Evolutionary conservation across 2,888 invertebrate genomes (phyloP), one percentile per base, ranked within the genome.

Genomic region (Seira sanloemensis): DNA sequence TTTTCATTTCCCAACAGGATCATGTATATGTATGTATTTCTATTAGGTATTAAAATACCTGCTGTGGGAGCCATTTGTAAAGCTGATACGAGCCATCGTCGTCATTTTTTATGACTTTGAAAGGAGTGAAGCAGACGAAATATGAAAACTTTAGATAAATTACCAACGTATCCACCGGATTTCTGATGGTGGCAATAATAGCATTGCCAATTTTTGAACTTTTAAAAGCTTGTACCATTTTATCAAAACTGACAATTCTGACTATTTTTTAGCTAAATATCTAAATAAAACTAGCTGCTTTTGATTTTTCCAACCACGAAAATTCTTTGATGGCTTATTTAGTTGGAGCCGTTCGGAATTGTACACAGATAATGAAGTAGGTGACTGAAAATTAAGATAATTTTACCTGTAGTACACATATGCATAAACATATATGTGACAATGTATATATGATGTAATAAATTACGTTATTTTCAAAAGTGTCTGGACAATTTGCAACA

Each of bases 321-420:
- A n/a, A 12, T 69, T 69, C 37, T 37, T 19, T 69, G 69, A 65
- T 23, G 66, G 21, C n/a, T 84, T 84, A 86, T 25, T 58, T 66
- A 27, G 85, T 69, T 1, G 21, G 46, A 46, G 46, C 7, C 12
- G 75, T 69, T 12, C 81, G 68, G n/a, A 81, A 75, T 21, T 75
- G 81, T 18, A 81, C 81, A 37, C 81, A 81, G n/a, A 81, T 81
- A 16, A 81, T 81, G 26, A 81, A 81, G 26, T 81, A 81, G 0
- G 81, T 81, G 1, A 81, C 74, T 80, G 58, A 23, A 76, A 75
- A 19, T 75, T 26, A 76, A 77, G n/a, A n/a, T n/a, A n/a, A n/a
- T n/a, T n/a, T n/a, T n/a, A n/a, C n/a, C n/a, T n/a, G n/a, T n/a
- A n/a, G n/a, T n/a, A n/a, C n/a, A n/a, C n/a, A n/a, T n/a, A n/a